Base-by-base conservation (phyloP, 2,797 vertebrate species). In the Merluccius polli region DNA sequence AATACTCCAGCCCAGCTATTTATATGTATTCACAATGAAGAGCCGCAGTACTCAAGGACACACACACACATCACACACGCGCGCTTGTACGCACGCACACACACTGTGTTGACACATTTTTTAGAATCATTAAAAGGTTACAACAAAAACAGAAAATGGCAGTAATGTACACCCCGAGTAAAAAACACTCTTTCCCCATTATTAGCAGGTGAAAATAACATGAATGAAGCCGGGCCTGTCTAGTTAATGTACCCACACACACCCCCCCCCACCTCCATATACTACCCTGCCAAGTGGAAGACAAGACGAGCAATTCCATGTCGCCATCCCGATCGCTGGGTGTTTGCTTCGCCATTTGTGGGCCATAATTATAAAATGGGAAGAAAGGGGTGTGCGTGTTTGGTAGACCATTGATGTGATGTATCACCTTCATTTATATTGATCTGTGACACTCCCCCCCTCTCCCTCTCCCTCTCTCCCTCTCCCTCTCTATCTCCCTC, bases 381-480 rank as follows among this genome's bases (percentile, higher is more conserved):
- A 75, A 75, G 76, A 65, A 27, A 65, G 48, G 76, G 30, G 13
- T 21, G 67, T 30, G n/a, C n/a, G 52, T 79, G 78, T 81, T 74
- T 79, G 73, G 79, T 71, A 77, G 76, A 78, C 73, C 79, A 75
- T 29, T 80, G 73, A 85, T 81, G 78, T 87, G 85, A 90, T 87
- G 81, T 75, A 88, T 88, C 78, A 78, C 79, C 73, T 3, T 79
- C 80, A 77, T 82, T 72, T 79, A 31, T 85, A 90, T 87, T 84
- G 84, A 88, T 87, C 82, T 41, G 6, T 24, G 36, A 72, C 41
- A 12, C 24, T 31, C 52, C 72, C 72, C 29, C 71, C 31, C 78
- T 29, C 35, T 48, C 30, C 30, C 75, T n/a, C n/a, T n/a, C n/a
- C n/a, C n/a, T n/a, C n/a, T n/a, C n/a, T n/a, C n/a, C n/a, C n/a